Evolutionary conservation across 2,888 invertebrate genomes (phyloP), one percentile per base, ranked within the genome.

Genomic region (Drosophila paracracens): DNA sequence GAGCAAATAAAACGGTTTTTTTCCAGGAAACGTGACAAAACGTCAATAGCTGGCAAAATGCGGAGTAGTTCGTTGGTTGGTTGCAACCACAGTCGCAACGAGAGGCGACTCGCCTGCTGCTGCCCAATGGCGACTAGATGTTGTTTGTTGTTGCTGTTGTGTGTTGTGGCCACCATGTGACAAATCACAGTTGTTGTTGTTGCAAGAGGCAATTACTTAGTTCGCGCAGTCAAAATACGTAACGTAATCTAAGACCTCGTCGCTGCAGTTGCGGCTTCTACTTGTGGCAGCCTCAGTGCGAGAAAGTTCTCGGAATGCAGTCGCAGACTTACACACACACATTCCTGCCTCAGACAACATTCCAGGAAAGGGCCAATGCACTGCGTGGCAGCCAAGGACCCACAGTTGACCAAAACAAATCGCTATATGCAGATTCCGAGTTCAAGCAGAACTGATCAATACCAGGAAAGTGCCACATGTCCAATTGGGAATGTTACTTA

Each of bases 1-100:
- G 68, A 86, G 75, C 87, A 86, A 86, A 86, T 86, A 83, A 90
- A 90, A 84, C 91, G 83, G 84, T 89, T 91, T 86, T 63, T 82
- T 86, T 91, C 92, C 87, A 81, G 82, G 91, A 91, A 91, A 89
- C 91, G 92, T 91, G 92, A 91, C 91, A 84, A 91, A 91, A 91
- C 91, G 91, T 88, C 91, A 91, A 91, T 88, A 85, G 77, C 76
- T 75, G 73, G 62, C 63, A 60, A 64, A 60, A 64, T 57, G 66
- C 74, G 59, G 66, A 57, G 70, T 75, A 70, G 82, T 78, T 73
- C 70, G 51, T 69, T 53, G 53, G 35, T 53, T 25, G 35, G 72
- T 16, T 40, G 40, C 77, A 57, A 52, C 66, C 35, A 48, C 57
- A 64, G 7, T 46, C 38, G 46, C 68, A 46, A 46, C 79, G 70